These are phyloP conservation scores for Theodoxus fluviatilis DNA, from an alignment of 2,888 invertebrate genomes.

Conservation along the genomic window DNA sequence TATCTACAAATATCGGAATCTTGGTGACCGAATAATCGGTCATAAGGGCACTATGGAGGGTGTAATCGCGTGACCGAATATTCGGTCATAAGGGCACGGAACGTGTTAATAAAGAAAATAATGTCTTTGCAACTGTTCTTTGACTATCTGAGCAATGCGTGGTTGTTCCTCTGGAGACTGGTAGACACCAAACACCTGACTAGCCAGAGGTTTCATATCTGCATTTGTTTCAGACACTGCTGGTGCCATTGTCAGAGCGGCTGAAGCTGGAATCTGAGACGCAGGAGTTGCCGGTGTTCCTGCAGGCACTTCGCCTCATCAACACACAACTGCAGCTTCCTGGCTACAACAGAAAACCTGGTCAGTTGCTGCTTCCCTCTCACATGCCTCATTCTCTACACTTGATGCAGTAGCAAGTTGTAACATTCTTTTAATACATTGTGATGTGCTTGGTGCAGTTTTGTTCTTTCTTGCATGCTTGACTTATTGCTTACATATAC, in stretches of 20 bases:
- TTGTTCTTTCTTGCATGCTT: too few relatives aligned
- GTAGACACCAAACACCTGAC: neutral
- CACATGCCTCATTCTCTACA: neutral
- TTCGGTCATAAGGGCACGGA: too few relatives aligned
- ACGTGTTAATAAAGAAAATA: too few relatives aligned
- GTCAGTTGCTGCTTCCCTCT: conserved; percentile 31
- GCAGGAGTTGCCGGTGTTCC: conserved; percentile 47
- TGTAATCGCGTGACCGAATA: too few relatives aligned
- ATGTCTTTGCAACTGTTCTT: too few relatives aligned
- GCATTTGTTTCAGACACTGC: conserved; percentile 38
- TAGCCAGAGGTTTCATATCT: neutral
- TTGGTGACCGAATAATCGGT: too few relatives aligned
- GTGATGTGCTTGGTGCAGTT: neutral
- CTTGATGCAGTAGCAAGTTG: neutral
- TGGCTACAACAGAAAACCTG: conserved; percentile 41
- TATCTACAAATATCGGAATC: too few relatives aligned
- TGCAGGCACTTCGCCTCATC: conserved; percentile 45
- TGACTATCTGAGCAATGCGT: too few relatives aligned
- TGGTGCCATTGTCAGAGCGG: conserved; percentile 46
- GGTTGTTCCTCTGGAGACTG: too few relatives aligned
- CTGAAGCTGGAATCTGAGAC: conserved; percentile 46
- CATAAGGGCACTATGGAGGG: too few relatives aligned
- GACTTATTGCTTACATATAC: too few relatives aligned
- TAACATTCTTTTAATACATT: neutral
- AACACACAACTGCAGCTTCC: conserved; percentile 46